phyloP scores from a whole-genome alignment of 2,113 vertebrate species.

The Pseudolaguvia tuberculata region DNA sequence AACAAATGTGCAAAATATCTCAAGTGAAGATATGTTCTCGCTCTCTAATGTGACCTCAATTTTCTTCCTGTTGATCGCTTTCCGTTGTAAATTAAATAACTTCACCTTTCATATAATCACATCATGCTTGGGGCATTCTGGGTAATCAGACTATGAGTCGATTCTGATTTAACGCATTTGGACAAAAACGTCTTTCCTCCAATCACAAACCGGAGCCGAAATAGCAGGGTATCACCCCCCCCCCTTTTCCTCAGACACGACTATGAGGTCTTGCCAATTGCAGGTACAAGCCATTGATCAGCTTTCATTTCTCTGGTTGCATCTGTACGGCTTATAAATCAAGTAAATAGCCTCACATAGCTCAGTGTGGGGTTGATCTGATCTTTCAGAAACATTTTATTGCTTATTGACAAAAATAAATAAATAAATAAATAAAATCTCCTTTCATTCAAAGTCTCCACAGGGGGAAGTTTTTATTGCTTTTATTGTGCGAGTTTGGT shows the following conservation, averaged over 20 bases:
- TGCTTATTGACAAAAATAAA: not conserved
- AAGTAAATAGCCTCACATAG: not conserved
- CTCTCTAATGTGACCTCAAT: not conserved
- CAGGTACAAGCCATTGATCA: not conserved
- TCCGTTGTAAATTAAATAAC: conserved; percentile 6
- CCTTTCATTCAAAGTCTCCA: not conserved
- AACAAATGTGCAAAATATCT: not conserved
- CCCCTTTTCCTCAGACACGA: not conserved
- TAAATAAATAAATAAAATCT: no score
- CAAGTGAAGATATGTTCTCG: no score
- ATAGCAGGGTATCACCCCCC: not conserved
- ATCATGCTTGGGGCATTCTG: conserved; percentile 5
- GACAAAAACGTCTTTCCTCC: not conserved
- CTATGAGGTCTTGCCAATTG: no score
- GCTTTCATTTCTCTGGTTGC: not conserved
- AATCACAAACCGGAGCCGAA: conserved; percentile 1
- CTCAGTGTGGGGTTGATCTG: not conserved
- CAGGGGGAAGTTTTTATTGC: not conserved
- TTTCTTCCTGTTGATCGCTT: no score
- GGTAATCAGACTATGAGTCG: conserved; percentile 30
- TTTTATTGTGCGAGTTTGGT: not conserved
- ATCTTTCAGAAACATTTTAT: not conserved
- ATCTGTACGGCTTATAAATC: not conserved
- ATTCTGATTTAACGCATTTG: conserved; percentile 16
- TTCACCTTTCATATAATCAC: conserved; percentile 14